Evolutionary conservation across 2,888 invertebrate genomes (phyloP), one percentile per base, ranked within the genome.

Genomic region (Nephrotoma flavescens): DNA sequence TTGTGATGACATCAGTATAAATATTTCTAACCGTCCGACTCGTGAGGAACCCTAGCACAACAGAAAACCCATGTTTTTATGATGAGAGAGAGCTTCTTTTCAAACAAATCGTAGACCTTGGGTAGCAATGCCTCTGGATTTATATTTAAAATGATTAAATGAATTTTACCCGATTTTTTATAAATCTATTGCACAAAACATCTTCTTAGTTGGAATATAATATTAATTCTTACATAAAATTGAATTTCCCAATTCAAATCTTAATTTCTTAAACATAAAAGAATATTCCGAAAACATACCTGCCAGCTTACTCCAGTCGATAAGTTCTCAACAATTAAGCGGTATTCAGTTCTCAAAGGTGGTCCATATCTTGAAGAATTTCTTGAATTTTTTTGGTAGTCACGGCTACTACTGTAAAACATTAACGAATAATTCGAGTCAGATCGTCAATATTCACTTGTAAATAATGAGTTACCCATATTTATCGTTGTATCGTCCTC

Each of bases 241-340:
- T 71, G 71, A 19, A 71, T 71, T 71, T 71, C 71, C 71, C 71
- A 71, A 71, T 52, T 52, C 52, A 52, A 15, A 15, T 52, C 19
- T n/a, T 19, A 15, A 15, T 52, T 52, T 52, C 19, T 0, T 19
- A 19, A 19, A 19, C 0, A 0, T 19, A 19, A 19, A 19, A 19
- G 19, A 19, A 19, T 19, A 42, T 42, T 84, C 15, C 12, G 31
- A 41, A 41, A 88, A 92, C 95, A 95, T 96, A 99, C 99, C 98
- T 99, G 99, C 99, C 99, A 99, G 93, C 98, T 98, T 91, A 99
- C 98, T 90, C 99, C 95, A 91, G 98, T 98, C 88, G 98, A 99
- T 89, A 99, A 94, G 93, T 99, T 99, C 93, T 99, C 99, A 89
- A 99, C 98, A 91, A 98, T 96, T 88, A 99, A 94, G 89, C 99